Conservation (phyloP, 2,113 vertebrate species). For the Lophotis ruficrista region DNA sequence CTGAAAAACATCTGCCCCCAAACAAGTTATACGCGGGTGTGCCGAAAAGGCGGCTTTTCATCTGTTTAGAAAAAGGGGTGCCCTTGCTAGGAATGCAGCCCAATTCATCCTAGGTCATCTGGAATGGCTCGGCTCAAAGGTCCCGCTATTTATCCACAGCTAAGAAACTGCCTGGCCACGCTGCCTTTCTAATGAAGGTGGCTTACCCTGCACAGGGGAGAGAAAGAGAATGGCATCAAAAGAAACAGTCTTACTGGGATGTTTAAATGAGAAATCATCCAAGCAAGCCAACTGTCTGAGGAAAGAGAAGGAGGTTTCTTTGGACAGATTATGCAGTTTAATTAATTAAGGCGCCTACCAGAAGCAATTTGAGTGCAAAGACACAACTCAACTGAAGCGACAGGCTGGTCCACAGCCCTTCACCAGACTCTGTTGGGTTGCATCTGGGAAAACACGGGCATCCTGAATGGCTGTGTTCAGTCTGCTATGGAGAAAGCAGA, state of each 20-base stretch:
- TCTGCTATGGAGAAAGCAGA: not conserved
- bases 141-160: not conserved
- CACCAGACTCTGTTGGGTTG: not conserved
- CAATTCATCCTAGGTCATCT: not conserved
- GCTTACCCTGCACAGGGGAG: not conserved
- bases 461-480: not conserved
- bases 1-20: constrained; percentile 31
- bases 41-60: not conserved
- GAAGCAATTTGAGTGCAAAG: not conserved
- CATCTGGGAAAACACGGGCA: not conserved
- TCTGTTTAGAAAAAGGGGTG: not conserved
- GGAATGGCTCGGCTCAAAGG: not conserved
- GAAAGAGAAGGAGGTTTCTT: not conserved
- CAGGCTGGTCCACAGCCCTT: not conserved
- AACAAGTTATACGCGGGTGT: not conserved
- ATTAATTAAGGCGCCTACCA: constrained; percentile 1
- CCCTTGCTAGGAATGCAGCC: not conserved
- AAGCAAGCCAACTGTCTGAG: not conserved
- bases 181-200: not conserved
- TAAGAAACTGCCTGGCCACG: fast-evolving
- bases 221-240: constrained; percentile 1
- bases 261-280: not conserved
- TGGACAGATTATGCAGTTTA: not conserved
- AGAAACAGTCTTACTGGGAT: not conserved
- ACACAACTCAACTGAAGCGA: not conserved